phyloP scores from a whole-genome alignment of 2,888 invertebrate genomes.

The Tenthredo mesomela region DNA sequence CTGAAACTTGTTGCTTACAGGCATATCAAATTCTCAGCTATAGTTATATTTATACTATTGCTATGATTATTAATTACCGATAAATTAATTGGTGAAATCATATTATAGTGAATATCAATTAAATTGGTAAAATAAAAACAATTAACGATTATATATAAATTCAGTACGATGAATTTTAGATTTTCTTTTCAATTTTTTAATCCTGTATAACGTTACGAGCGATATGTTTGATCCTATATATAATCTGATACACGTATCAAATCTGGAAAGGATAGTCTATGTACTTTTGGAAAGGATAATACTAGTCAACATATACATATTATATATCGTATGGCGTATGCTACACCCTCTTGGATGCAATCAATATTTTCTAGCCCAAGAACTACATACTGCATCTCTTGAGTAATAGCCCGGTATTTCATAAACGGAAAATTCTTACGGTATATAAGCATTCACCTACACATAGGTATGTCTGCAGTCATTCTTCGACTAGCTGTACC shows the following conservation, averaged over 20 bases:
- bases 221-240: not conserved
- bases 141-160: not conserved
- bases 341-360: constrained; percentile 23
- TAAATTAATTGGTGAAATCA: not conserved
- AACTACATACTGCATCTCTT: not conserved
- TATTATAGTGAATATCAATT: not conserved
- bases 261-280: not conserved
- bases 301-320: not conserved
- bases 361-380: constrained; percentile 29
- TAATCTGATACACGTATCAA: not conserved
- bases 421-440: not conserved
- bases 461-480: not conserved
- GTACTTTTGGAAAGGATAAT: not conserved
- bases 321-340: too few species aligned
- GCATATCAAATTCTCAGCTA: not conserved
- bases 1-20: not conserved
- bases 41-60: not conserved
- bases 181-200: not conserved
- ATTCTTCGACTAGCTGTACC: not conserved
- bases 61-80: not conserved
- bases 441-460: not conserved
- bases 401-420: not conserved
- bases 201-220: not conserved
- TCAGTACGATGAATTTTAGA: not conserved
- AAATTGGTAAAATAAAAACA: not conserved